Conservation (phyloP, 2,888 invertebrate genomes). For the Drosophila seclusa region DNA sequence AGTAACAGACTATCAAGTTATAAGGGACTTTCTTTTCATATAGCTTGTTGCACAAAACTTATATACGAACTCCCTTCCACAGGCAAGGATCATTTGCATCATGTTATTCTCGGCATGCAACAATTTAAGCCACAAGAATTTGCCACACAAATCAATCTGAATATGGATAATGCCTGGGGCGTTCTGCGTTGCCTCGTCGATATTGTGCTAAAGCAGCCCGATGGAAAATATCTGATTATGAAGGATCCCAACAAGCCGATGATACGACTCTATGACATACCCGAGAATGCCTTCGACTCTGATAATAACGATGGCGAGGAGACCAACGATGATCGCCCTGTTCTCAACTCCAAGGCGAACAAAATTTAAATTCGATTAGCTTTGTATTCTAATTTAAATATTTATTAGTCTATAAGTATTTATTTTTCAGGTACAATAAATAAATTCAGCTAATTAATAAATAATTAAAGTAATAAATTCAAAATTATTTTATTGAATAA, state of each 20-base stretch:
- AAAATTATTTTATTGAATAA: background rate
- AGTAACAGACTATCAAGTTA: background rate
- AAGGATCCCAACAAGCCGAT: constrained; percentile 99
- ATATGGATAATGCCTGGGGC: constrained; percentile 99
- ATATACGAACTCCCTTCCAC: background rate
- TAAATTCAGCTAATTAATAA: background rate
- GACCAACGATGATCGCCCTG: constrained; percentile 45
- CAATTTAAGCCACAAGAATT: constrained; percentile 99
- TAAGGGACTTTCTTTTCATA: background rate
- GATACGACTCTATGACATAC: constrained; percentile 98
- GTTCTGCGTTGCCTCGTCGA: constrained; percentile 98
- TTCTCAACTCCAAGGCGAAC: constrained; percentile 5
- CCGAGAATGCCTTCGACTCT: constrained; percentile 99
- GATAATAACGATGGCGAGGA: constrained; percentile 86
- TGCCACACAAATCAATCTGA: constrained; percentile 98
- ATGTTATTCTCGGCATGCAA: constrained; percentile 98
- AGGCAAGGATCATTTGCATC: constrained; percentile 93
- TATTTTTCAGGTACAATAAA: background rate
- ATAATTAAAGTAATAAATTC: background rate
- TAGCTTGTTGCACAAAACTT: background rate
- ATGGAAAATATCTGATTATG: constrained; percentile 98
- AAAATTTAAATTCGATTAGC: background rate
- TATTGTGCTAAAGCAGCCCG: constrained; percentile 97
- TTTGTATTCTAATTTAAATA: background rate
- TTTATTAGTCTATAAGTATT: background rate